phyloP scores from a whole-genome alignment of 1,140 invertebrate genomes.

The Brachionus plicatilis region DNA sequence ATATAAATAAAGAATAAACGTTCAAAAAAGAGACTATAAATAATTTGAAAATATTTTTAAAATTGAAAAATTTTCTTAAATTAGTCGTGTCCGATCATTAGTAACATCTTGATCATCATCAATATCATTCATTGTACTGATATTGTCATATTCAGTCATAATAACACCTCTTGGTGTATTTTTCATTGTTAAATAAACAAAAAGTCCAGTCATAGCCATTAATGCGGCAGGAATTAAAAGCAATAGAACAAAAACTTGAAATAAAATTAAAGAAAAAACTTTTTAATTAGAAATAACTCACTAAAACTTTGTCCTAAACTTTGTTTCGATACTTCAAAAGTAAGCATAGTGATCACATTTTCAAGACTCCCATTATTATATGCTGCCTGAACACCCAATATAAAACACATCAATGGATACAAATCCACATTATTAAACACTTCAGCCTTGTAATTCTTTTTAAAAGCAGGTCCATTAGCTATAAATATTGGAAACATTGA shows the following conservation, averaged over 20 bases:
- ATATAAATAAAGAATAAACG: neutral
- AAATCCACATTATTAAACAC: conserved; percentile 65
- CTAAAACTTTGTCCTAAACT: neutral
- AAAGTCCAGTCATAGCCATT: neutral
- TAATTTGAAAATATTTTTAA: neutral
- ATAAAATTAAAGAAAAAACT: neutral
- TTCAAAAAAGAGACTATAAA: neutral
- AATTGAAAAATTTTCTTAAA: neutral
- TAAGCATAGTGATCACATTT: conserved; percentile 31
- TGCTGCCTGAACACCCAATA: neutral
- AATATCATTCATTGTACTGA: neutral
- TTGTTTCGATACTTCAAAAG: neutral
- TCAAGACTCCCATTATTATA: conserved; percentile 11
- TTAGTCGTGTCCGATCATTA: neutral
- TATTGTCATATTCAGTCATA: neutral
- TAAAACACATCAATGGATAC: conserved; percentile 57
- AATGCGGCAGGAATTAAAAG: neutral
- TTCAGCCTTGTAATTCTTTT: conserved; percentile 55
- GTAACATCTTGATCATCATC: neutral
- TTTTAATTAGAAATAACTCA: neutral
- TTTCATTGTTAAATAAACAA: conserved; percentile 18
- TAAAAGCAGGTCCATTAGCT: conserved; percentile 64
- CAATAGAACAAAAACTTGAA: conserved; percentile 11
- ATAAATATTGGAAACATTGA: conserved; percentile 68
- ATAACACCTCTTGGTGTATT: neutral